Evolutionary conservation across 2,797 vertebrate species (phyloP).

Genomic region (Etheostoma nigrum): DNA sequence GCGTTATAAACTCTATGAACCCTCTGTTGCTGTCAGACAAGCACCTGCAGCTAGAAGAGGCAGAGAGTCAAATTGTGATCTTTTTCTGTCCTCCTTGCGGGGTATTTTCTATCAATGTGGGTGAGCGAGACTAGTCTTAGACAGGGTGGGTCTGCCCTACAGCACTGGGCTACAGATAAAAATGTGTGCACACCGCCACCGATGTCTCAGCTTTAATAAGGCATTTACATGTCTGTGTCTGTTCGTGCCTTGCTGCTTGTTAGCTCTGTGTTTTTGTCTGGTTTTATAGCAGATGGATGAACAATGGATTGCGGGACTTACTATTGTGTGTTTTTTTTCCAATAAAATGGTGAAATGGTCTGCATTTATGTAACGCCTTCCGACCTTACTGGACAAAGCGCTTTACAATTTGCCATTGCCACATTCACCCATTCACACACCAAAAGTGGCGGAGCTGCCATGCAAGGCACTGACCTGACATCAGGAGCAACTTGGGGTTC

Average conservation of each 20-base stretch:
- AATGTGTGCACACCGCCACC: conserved; percentile 29
- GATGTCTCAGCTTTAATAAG: conserved; percentile 55
- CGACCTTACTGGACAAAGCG: too few relatives aligned
- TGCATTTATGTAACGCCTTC: too few relatives aligned
- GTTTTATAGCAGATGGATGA: conserved; percentile 19
- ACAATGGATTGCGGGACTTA: conserved; percentile 27
- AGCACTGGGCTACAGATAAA: conserved; percentile 51
- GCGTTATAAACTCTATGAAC: conserved; percentile 41
- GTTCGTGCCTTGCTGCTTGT: conserved; percentile 33
- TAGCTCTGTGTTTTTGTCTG: conserved; percentile 17
- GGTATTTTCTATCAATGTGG: conserved; percentile 73
- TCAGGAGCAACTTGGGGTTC: too few relatives aligned
- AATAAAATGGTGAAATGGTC: conserved; percentile 6
- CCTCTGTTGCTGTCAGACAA: conserved; percentile 49
- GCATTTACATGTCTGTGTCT: conserved; percentile 47
- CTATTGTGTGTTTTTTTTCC: conserved; percentile 31
- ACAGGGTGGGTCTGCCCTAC: conserved; percentile 55
- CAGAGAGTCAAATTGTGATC: conserved; percentile 54
- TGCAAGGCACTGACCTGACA: too few relatives aligned
- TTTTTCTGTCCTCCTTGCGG: conserved; percentile 66
- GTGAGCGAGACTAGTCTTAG: conserved; percentile 59
- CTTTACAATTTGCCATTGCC: too few relatives aligned
- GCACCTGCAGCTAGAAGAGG: conserved; percentile 59
- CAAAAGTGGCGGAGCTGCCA: too few relatives aligned
- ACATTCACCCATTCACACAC: too few relatives aligned